Conservation (phyloP, 2,797 vertebrate genomes). For the Masticophis lateralis region DNA sequence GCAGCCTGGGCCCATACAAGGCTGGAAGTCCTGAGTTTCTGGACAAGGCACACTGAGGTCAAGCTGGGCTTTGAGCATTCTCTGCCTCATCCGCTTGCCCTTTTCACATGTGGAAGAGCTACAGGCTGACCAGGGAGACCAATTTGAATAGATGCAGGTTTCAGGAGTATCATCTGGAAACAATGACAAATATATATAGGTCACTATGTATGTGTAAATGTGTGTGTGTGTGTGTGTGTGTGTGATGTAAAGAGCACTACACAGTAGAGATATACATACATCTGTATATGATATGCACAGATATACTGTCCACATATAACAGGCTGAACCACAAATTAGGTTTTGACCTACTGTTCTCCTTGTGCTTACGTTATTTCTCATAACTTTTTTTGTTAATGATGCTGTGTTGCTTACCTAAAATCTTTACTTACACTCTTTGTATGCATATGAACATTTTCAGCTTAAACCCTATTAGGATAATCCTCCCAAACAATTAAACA, state of each 20-base stretch:
- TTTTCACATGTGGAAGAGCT: slow-evolving; percentile 98
- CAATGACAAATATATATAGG: neutral
- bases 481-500: neutral
- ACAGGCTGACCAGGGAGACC: slow-evolving; percentile 98
- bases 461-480: neutral
- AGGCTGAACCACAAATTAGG: neutral
- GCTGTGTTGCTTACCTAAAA: neutral
- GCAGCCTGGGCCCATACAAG: slow-evolving; percentile 98
- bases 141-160: slow-evolving; percentile 98
- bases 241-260: neutral
- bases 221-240: neutral
- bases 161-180: slow-evolving; percentile 93
- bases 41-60: slow-evolving; percentile 96
- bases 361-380: neutral
- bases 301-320: neutral
- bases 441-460: neutral
- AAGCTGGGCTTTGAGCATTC: slow-evolving; percentile 97
- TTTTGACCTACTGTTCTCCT: neutral
- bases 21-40: slow-evolving; percentile 97
- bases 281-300: too few species aligned
- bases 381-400: neutral
- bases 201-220: neutral
- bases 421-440: neutral
- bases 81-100: slow-evolving; percentile 96
- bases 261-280: neutral